Percentiles rank a stretch among this genome's conserved stretches.
These are phyloP conservation scores for Epizoanthus rinbou DNA, from an alignment of 92 coral and sea anemone species.

Conservation along the genomic window DNA sequence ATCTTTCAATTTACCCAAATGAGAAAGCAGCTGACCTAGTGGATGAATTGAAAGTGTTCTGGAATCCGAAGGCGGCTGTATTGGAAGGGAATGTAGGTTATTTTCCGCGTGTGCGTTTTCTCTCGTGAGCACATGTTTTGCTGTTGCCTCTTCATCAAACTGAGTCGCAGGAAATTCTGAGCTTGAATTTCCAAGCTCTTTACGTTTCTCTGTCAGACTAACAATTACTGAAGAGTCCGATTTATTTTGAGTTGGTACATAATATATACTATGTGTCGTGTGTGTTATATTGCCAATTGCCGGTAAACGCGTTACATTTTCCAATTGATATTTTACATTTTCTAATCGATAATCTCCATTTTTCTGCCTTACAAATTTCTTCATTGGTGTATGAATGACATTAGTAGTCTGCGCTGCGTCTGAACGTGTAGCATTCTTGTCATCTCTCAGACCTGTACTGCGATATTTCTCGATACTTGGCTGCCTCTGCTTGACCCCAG, in stretches of 20 bases:
- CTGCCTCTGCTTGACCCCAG: not conserved
- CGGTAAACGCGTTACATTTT: not conserved
- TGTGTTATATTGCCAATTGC: not conserved
- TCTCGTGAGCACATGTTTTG: not conserved
- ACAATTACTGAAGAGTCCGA: not conserved
- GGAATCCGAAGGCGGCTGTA: not conserved
- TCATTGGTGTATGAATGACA: not conserved
- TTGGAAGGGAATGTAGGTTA: not conserved
- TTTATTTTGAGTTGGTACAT: not conserved
- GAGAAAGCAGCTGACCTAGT: slow-evolving; percentile 28
- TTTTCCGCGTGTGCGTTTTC: not conserved
- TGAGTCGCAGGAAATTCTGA: not conserved
- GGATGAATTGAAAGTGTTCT: slow-evolving; percentile 29
- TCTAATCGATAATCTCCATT: not conserved
- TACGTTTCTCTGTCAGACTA: not conserved
- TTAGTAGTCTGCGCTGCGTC: not conserved
- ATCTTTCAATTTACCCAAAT: slow-evolving; percentile 22
- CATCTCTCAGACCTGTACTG: not conserved
- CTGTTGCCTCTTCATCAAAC: not conserved
- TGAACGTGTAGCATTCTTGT: not conserved
- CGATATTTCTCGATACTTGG: not conserved
- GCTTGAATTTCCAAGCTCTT: not conserved
- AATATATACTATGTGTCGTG: not conserved
- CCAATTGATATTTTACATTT: not conserved
- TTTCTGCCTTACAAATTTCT: slow-evolving; percentile 2